phyloP scores from a whole-genome alignment of 2,888 invertebrate species.

The Pristionchus entomophagus region DNA sequence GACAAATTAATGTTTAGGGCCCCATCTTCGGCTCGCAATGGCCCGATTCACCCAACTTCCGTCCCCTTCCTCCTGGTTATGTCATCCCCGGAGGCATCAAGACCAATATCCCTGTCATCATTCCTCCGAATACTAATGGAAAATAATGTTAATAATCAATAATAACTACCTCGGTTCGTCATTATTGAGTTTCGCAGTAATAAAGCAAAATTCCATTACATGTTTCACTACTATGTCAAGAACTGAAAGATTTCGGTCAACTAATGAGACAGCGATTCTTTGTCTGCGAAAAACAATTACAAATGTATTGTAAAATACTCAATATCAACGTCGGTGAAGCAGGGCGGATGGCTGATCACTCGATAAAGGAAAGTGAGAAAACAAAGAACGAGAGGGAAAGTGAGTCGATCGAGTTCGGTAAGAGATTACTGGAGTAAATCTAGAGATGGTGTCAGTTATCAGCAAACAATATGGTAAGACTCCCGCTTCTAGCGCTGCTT shows the following conservation, averaged over 20 bases:
- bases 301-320: too few species aligned
- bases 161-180: not conserved
- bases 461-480: not conserved
- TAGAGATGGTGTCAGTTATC: too few species aligned
- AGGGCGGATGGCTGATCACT: not conserved
- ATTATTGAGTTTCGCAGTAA: too few species aligned
- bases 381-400: not conserved
- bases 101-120: not conserved
- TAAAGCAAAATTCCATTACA: too few species aligned
- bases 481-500: not conserved
- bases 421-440: too few species aligned
- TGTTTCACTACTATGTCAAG: too few species aligned
- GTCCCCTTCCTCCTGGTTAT: not conserved
- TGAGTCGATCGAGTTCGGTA: too few species aligned
- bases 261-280: too few species aligned
- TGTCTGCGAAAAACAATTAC: too few species aligned
- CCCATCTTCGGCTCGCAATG: constrained; percentile 24
- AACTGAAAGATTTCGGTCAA: too few species aligned
- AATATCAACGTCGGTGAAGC: not conserved
- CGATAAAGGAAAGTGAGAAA: too few species aligned
- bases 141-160: not conserved
- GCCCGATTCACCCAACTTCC: constrained; percentile 39
- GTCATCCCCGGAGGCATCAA: not conserved
- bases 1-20: not conserved
- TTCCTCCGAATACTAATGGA: too few species aligned